Evolutionary conservation across 2,888 invertebrate genomes (phyloP).

Genomic region (Lepidonotus clava): DNA sequence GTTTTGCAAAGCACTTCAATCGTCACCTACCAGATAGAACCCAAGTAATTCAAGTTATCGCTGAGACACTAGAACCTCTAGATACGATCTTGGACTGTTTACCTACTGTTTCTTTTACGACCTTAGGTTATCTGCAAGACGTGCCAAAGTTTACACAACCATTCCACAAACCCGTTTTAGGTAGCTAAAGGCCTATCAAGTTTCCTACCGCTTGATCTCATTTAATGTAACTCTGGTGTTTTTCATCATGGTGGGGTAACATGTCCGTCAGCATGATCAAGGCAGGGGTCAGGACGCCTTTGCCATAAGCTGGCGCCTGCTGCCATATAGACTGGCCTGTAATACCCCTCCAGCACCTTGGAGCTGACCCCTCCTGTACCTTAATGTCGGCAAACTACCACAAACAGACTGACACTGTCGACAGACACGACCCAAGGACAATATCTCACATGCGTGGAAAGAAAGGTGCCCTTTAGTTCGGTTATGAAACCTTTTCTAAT

Average conservation of each 20-base stretch:
- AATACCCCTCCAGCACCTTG: too few species aligned
- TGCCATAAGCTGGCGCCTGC: not conserved
- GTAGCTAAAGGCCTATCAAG: not conserved
- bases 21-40: too few species aligned
- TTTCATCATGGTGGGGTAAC: not conserved
- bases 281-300: not conserved
- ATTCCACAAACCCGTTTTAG: not conserved
- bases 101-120: not conserved
- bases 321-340: not conserved
- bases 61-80: too few species aligned
- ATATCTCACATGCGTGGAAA: too few species aligned
- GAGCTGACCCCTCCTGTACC: not conserved
- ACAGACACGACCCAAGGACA: not conserved
- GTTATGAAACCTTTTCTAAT: too few species aligned
- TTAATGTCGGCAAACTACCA: not conserved
- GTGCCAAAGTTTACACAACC: not conserved
- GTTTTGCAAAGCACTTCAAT: too few species aligned
- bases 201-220: not conserved
- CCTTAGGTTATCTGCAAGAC: not conserved
- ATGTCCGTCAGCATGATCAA: not conserved
- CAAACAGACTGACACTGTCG: not conserved
- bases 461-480: too few species aligned
- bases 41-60: too few species aligned
- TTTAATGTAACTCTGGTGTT: constrained; percentile 28
- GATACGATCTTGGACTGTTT: not conserved